phyloP scores from a whole-genome alignment of 92 coral and sea anemone species.

The Epizoanthus stellaris region DNA sequence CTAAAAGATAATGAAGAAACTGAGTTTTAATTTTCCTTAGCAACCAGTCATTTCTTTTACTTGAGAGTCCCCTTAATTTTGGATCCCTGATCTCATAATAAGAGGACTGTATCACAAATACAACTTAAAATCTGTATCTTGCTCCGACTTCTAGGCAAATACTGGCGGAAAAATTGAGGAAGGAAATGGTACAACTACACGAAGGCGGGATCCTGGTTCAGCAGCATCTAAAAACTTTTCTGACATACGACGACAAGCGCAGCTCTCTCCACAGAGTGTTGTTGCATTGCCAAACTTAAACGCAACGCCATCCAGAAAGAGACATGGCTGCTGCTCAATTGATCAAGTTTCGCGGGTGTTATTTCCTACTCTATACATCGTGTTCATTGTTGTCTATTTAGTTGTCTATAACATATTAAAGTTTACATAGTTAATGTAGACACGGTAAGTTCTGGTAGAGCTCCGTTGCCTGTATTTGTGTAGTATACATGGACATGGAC shows the following conservation, averaged over 20 bases:
- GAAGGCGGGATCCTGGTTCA: background rate
- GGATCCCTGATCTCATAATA: background rate
- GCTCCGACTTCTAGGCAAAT: background rate
- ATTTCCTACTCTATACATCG: slow-evolving; percentile 17
- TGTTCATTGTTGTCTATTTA: slow-evolving; percentile 11
- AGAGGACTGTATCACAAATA: background rate
- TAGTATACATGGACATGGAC: no score
- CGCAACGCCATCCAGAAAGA: background rate
- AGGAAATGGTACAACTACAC: background rate
- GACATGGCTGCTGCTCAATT: background rate
- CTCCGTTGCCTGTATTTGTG: no score
- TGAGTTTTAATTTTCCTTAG: no score
- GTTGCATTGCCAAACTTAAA: background rate
- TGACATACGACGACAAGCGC: background rate
- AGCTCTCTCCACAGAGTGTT: background rate
- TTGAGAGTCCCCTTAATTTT: no score
- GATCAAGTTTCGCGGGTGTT: slow-evolving; percentile 24
- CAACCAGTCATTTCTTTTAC: no score
- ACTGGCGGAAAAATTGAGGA: background rate
- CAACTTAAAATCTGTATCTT: background rate
- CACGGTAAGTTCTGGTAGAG: no score
- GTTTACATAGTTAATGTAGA: background rate
- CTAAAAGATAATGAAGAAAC: no score
- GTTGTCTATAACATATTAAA: slow-evolving; percentile 5
- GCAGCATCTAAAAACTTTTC: background rate